Evolutionary conservation across 1,140 invertebrate species (phyloP).

Genomic region (Adelges cooleyi): DNA sequence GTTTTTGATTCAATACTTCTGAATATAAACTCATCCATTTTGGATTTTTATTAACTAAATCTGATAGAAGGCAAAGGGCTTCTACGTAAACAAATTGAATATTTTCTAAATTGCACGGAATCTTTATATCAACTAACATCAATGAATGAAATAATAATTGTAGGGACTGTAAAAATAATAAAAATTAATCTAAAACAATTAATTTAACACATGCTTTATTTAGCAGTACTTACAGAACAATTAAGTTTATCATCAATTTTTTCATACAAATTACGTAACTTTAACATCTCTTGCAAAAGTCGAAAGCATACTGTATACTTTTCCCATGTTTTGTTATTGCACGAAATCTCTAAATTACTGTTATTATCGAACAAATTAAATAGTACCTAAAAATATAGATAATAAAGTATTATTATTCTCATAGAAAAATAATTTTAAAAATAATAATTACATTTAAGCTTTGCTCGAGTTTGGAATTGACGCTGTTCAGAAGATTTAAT

Average conservation of each 20-base stretch:
- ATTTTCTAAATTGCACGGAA: background rate
- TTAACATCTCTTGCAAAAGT: constrained; percentile 21
- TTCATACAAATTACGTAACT: constrained; percentile 3
- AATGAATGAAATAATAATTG: constrained; percentile 14
- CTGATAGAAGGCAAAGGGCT: background rate
- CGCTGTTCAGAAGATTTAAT: background rate
- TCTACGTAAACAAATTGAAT: background rate
- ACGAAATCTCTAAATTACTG: background rate
- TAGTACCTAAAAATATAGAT: background rate
- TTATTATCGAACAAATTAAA: background rate
- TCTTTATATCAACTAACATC: background rate
- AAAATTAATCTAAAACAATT: background rate
- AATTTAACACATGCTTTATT: too few relatives aligned
- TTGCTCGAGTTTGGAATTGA: background rate
- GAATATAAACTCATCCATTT: constrained; percentile 17
- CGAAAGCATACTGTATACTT: background rate
- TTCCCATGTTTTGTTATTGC: background rate
- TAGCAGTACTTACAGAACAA: background rate
- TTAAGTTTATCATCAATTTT: constrained; percentile 8
- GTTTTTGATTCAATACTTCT: constrained; percentile 20
- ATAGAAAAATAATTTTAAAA: too few relatives aligned
- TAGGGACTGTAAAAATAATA: background rate
- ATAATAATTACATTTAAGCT: constrained; percentile 22
- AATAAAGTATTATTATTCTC: too few relatives aligned
- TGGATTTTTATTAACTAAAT: constrained; percentile 6